Evolutionary conservation across 2,797 vertebrate species (phyloP).

Genomic region (Setipinna tenuifilis): DNA sequence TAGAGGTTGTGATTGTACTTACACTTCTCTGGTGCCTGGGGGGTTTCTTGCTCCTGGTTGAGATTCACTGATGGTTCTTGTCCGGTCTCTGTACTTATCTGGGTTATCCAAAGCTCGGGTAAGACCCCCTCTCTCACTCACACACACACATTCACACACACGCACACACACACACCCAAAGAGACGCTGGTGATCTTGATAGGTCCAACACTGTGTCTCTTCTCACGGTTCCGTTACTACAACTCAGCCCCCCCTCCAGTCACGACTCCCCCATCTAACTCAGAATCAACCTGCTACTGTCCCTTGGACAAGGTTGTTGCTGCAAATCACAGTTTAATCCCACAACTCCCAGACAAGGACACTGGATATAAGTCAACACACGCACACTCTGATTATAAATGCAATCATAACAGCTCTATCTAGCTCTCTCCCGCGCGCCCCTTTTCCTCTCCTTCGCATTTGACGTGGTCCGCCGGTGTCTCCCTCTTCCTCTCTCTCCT

Average conservation of each 20-base stretch:
- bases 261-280: conserved; percentile 39
- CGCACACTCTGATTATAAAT: background rate
- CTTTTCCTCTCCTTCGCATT: conserved; percentile 45
- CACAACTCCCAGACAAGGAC: background rate
- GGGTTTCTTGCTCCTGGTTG: background rate
- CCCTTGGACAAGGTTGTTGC: background rate
- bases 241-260: background rate
- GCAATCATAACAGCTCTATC: background rate
- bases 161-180: background rate
- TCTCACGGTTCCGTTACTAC: conserved; percentile 31
- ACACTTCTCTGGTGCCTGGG: background rate
- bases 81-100: background rate
- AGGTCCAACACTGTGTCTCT: background rate
- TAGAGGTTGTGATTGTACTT: background rate
- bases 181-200: conserved; percentile 7
- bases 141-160: background rate
- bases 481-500: conserved; percentile 45
- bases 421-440: background rate
- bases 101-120: background rate
- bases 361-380: background rate
- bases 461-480: conserved; percentile 67
- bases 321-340: background rate
- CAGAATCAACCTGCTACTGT: conserved; percentile 20
- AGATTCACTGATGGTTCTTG: background rate
- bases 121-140: background rate